These are phyloP conservation scores for Enoplosus armatus DNA, from an alignment of 2,797 vertebrate species.

Conservation along the genomic window DNA sequence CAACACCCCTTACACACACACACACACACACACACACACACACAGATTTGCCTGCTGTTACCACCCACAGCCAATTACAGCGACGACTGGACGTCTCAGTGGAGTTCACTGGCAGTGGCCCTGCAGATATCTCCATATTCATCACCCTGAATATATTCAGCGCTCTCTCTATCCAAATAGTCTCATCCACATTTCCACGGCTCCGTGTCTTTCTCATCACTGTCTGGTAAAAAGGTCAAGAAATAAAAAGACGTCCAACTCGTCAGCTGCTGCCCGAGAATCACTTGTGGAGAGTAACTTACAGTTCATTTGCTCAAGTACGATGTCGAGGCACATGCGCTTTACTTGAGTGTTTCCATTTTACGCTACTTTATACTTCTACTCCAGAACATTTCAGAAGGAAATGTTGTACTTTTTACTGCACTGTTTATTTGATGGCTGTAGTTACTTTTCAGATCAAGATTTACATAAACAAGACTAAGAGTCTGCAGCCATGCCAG, in stretches of 20 bases:
- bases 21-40: constrained; percentile 41
- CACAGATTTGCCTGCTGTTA: constrained; percentile 56
- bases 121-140: constrained; percentile 62
- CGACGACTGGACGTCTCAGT: constrained; percentile 44
- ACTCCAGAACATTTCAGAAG: not conserved
- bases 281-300: not conserved
- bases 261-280: not conserved
- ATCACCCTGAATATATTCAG: constrained; percentile 54
- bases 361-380: not conserved
- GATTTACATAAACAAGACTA: not conserved
- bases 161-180: constrained; percentile 35
- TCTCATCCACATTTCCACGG: constrained; percentile 36
- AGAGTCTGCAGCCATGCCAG: not conserved
- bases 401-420: not conserved
- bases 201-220: constrained; percentile 27
- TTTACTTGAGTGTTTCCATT: not conserved
- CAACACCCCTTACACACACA: constrained; percentile 29
- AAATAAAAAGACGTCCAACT: constrained; percentile 1
- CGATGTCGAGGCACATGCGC: not conserved
- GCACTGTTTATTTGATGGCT: not conserved
- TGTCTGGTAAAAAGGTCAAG: constrained; percentile 23
- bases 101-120: constrained; percentile 31
- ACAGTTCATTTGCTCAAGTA: not conserved
- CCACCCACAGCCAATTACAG: constrained; percentile 59
- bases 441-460: not conserved